A percentile compares a stretch with the other conserved stretches of the same genome.
Evolutionary conservation across 2,113 vertebrate species (phyloP).

Genomic region (Xyliphius kryptos): DNA sequence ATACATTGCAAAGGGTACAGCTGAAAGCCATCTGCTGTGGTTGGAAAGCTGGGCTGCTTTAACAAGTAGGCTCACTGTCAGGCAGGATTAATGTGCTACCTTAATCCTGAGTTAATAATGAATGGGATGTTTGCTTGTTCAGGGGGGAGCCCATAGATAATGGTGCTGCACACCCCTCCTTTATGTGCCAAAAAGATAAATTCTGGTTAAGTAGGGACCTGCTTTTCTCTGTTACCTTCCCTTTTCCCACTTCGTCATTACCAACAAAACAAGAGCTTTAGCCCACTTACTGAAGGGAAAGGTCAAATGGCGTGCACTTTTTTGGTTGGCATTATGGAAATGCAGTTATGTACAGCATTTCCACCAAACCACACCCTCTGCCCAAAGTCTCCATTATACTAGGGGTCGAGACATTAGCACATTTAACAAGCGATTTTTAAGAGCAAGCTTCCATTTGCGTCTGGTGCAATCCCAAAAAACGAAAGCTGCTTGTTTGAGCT

Average conservation of each 20-base stretch:
- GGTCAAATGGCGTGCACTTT: slow-evolving; percentile 57
- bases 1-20: slow-evolving; percentile 40
- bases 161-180: slow-evolving; percentile 67
- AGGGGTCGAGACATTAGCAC: too few relatives aligned
- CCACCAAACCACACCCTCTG: slow-evolving; percentile 16
- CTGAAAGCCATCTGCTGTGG: slow-evolving; percentile 66
- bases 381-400: too few relatives aligned
- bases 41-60: slow-evolving; percentile 64
- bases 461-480: too few relatives aligned
- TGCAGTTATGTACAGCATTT: slow-evolving; percentile 40
- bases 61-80: slow-evolving; percentile 78
- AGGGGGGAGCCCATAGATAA: slow-evolving; percentile 76
- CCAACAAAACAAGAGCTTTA: slow-evolving; percentile 66
- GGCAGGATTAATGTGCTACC: slow-evolving; percentile 74
- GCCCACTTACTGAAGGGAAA: slow-evolving; percentile 59
- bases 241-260: slow-evolving; percentile 65
- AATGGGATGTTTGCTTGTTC: slow-evolving; percentile 78
- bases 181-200: slow-evolving; percentile 75
- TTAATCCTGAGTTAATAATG: slow-evolving; percentile 82
- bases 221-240: slow-evolving; percentile 62
- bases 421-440: too few relatives aligned
- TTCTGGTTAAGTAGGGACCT: slow-evolving; percentile 75
- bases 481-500: too few relatives aligned
- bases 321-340: slow-evolving; percentile 37
- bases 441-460: too few relatives aligned